Evolutionary conservation across 2,113 vertebrate species (phyloP).

Genomic region (Anhinga rufa): DNA sequence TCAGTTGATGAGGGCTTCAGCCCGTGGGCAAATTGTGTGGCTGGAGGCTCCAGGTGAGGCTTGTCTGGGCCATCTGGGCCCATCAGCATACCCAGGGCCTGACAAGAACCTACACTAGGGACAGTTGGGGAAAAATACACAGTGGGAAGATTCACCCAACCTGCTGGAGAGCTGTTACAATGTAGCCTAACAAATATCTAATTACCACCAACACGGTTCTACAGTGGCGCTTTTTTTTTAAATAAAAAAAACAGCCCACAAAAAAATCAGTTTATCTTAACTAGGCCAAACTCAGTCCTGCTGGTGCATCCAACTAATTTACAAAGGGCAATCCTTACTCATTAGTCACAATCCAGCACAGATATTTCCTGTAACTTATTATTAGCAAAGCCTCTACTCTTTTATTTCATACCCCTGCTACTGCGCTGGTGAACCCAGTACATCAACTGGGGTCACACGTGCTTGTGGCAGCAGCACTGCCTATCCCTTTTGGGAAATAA

Average conservation of each 20-base stretch:
- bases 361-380: background rate
- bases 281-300: background rate
- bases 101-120: background rate
- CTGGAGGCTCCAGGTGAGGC: background rate
- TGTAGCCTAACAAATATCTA: background rate
- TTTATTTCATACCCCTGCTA: background rate
- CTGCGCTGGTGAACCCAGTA: background rate
- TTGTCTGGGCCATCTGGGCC: accelerated
- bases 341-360: background rate
- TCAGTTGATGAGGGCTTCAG: background rate
- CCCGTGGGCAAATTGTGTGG: background rate
- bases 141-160: background rate
- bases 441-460: background rate
- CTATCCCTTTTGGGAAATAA: background rate
- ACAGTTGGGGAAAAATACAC: background rate
- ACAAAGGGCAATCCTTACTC: background rate
- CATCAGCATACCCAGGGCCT: background rate
- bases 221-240: no score
- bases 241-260: background rate
- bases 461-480: background rate
- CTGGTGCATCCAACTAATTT: background rate
- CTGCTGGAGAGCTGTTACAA: background rate
- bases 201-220: background rate
- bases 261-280: background rate
- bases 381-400: background rate